Evolutionary conservation across 2,113 vertebrate genomes (phyloP).

Genomic region (Vombatus ursinus): DNA sequence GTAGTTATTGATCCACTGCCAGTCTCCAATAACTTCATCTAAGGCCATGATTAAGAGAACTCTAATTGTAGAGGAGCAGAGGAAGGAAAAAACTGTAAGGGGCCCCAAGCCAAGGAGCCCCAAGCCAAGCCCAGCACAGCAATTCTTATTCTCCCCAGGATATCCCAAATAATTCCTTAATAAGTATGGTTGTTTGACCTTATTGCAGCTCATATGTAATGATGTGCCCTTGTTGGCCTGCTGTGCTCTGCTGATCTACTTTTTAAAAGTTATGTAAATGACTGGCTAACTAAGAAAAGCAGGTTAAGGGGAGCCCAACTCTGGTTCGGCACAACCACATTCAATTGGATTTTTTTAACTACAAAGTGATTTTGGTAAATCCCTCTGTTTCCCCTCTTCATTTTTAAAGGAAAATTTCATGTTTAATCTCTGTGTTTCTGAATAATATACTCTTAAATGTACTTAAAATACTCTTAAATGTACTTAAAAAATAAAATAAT

Average conservation of each 20-base stretch:
- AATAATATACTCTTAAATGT: not conserved
- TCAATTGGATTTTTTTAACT: not conserved
- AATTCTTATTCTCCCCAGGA: not conserved
- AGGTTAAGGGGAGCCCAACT: not conserved
- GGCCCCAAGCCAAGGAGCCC: not conserved
- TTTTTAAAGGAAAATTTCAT: not conserved
- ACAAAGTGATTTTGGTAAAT: slow-evolving; percentile 26
- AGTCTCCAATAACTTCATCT: not conserved
- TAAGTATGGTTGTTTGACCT: not conserved
- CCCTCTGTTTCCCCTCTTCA: not conserved
- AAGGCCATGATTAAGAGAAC: not conserved
- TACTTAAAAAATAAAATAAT: not conserved
- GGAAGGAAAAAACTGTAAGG: not conserved
- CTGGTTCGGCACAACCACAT: not conserved
- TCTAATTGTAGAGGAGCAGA: not conserved
- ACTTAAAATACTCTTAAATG: not conserved
- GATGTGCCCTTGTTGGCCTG: not conserved
- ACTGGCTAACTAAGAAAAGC: not conserved
- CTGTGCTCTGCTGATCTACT: not conserved
- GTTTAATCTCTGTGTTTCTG: not conserved
- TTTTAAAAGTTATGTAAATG: not conserved
- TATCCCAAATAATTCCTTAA: not conserved
- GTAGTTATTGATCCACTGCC: not conserved
- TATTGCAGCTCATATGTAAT: slow-evolving; percentile 22
- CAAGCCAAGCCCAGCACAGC: not conserved